Evolutionary conservation across 2,797 vertebrate genomes (phyloP).

Genomic region (Silurus lanzhouensis): DNA sequence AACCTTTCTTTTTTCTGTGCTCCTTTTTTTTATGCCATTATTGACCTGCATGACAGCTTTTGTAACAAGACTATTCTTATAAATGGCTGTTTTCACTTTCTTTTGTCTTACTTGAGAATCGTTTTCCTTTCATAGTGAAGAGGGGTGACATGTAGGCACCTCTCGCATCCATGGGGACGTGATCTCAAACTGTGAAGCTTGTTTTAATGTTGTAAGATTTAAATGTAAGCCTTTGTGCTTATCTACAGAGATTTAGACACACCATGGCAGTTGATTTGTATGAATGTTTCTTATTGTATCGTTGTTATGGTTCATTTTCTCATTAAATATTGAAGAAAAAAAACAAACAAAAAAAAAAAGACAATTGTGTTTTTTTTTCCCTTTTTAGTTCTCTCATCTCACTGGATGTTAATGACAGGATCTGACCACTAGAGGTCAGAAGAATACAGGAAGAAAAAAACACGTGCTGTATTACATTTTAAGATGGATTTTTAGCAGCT

Average conservation of each 20-base stretch:
- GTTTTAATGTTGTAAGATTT: slow-evolving; percentile 29
- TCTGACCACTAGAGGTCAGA: slow-evolving; percentile 42
- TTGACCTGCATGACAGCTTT: slow-evolving; percentile 25
- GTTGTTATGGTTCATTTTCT: slow-evolving; percentile 41
- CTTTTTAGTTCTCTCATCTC: background rate
- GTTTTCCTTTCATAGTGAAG: slow-evolving; percentile 15
- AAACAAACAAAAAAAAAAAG: background rate
- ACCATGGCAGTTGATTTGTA: slow-evolving; percentile 35
- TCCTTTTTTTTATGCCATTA: background rate
- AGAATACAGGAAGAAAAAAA: no score
- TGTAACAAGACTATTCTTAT: slow-evolving; percentile 11
- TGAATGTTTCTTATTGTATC: slow-evolving; percentile 42
- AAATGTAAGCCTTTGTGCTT: slow-evolving; percentile 22
- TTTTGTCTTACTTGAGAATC: background rate
- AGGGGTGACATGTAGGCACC: slow-evolving; percentile 7
- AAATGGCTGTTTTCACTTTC: slow-evolving; percentile 15
- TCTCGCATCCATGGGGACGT: slow-evolving; percentile 23
- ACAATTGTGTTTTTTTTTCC: no score
- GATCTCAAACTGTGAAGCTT: slow-evolving; percentile 54
- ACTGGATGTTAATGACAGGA: background rate
- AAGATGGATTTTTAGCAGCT: no score
- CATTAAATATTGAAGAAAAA: slow-evolving; percentile 35
- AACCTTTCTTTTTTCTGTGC: background rate
- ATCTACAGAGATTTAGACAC: slow-evolving; percentile 28
- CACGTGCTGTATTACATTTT: no score